Conservation (phyloP, 2,888 invertebrate genomes). For the Chloroclysta siterata region DNA sequence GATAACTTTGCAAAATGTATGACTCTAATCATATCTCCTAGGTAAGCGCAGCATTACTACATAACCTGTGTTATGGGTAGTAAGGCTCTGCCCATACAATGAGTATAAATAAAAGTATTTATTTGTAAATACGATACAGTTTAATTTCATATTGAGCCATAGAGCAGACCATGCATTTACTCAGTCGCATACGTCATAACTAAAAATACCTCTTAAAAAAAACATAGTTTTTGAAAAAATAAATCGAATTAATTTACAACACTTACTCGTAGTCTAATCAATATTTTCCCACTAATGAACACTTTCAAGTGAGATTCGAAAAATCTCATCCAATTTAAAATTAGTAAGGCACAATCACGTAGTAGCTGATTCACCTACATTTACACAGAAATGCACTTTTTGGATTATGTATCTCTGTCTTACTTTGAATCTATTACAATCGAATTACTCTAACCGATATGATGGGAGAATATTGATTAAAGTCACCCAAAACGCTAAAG, state of each 20-base stretch:
- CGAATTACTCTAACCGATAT: constrained; percentile 7
- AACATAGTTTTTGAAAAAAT: neutral
- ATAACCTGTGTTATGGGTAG: constrained; percentile 5
- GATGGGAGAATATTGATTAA: constrained; percentile 24
- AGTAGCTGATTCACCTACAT: constrained; percentile 15
- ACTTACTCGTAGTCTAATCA: constrained; percentile 10
- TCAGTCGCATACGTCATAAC: constrained; percentile 38
- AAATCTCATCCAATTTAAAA: constrained; percentile 25
- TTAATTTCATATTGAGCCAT: constrained; percentile 50
- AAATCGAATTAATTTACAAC: constrained; percentile 3
- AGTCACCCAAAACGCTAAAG: constrained; percentile 1
- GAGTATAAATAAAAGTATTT: constrained; percentile 48
- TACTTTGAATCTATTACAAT: neutral
- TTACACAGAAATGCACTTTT: constrained; percentile 10
- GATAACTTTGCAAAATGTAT: constrained; percentile 1
- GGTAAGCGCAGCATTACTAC: neutral
- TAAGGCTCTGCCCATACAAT: constrained; percentile 43
- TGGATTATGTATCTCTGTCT: constrained; percentile 12
- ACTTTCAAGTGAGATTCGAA: constrained; percentile 10
- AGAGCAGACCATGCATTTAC: constrained; percentile 37
- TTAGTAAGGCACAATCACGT: constrained; percentile 31
- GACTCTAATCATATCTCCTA: neutral
- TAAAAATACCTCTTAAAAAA: constrained; percentile 4
- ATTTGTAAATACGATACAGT: constrained; percentile 52
- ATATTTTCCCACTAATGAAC: constrained; percentile 23